A percentile compares a stretch with the other conserved stretches of the same genome.
Conservation (phyloP, 92 coral and sea anemone genomes). For the Pocillopora grandis region DNA sequence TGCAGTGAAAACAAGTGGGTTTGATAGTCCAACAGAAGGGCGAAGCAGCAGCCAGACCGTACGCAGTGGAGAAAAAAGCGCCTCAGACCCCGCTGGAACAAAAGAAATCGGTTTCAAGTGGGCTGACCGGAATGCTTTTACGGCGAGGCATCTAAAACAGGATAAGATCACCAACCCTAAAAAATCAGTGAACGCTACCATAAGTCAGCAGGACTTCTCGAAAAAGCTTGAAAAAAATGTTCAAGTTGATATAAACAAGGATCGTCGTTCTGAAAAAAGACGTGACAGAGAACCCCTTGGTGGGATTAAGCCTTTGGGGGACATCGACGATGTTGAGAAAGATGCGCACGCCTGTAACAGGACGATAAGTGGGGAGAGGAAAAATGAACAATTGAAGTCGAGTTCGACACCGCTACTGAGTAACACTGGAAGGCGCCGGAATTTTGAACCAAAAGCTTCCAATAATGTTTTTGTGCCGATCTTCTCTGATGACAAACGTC, state of each 20-base stretch:
- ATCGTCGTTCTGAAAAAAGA: neutral
- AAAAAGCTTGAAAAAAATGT: neutral
- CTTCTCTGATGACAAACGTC: neutral
- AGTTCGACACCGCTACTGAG: constrained; percentile 1
- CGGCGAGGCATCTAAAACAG: neutral
- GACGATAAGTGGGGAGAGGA: neutral
- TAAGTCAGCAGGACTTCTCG: too few species aligned
- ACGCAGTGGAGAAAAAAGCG: neutral
- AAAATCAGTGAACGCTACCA: neutral
- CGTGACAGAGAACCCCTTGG: neutral
- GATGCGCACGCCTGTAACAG: neutral
- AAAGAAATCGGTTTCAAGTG: too few species aligned
- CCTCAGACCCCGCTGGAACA: neutral
- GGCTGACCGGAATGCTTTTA: neutral
- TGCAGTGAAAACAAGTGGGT: neutral
- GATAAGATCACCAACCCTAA: neutral
- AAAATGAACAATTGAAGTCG: neutral
- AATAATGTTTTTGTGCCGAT: neutral
- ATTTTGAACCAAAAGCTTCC: neutral
- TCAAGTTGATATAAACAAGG: neutral
- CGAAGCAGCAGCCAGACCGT: neutral
- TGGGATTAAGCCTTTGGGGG: neutral
- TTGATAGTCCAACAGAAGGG: neutral
- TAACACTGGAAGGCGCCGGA: neutral
- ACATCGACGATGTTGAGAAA: neutral